phyloP scores from a whole-genome alignment of 2,113 vertebrate species.

The Coryphaenoides rupestris region DNA sequence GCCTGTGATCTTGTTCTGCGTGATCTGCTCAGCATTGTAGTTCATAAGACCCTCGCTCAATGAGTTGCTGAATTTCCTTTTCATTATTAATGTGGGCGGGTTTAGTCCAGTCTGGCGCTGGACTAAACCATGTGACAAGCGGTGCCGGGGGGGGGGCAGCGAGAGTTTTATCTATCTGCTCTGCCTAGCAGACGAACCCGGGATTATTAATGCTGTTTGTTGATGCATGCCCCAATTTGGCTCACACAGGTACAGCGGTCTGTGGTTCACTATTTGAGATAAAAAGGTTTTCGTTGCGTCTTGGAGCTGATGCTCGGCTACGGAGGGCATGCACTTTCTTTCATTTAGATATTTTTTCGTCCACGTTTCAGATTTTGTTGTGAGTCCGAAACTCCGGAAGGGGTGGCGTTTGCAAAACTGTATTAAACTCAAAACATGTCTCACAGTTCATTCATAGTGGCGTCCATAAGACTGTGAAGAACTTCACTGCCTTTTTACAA shows the following conservation, averaged over 20 bases:
- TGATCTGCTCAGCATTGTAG: conserved; percentile 11
- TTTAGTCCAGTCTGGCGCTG: background rate
- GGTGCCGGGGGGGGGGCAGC: background rate
- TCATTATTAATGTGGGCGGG: conserved; percentile 16
- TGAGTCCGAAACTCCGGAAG: too few relatives aligned
- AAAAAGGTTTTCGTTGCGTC: background rate
- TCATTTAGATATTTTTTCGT: too few relatives aligned
- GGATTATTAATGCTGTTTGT: conserved; percentile 2
- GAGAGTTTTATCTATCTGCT: conserved; percentile 8
- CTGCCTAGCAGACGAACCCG: conserved; percentile 23
- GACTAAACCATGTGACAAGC: background rate
- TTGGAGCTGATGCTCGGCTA: too few relatives aligned
- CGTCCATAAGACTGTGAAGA: too few relatives aligned
- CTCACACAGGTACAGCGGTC: background rate
- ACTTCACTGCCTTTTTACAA: too few relatives aligned
- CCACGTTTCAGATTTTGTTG: too few relatives aligned
- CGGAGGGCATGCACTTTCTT: too few relatives aligned
- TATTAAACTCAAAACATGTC: too few relatives aligned
- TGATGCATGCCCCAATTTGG: background rate
- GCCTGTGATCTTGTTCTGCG: conserved; percentile 1
- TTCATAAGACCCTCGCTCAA: conserved; percentile 25
- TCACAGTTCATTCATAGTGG: too few relatives aligned
- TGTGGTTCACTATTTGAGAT: background rate
- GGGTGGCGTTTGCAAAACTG: too few relatives aligned
- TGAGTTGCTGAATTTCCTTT: background rate